These are phyloP conservation scores for Sardina pilchardus DNA, from an alignment of 2,113 vertebrate species.

Conservation along the genomic window DNA sequence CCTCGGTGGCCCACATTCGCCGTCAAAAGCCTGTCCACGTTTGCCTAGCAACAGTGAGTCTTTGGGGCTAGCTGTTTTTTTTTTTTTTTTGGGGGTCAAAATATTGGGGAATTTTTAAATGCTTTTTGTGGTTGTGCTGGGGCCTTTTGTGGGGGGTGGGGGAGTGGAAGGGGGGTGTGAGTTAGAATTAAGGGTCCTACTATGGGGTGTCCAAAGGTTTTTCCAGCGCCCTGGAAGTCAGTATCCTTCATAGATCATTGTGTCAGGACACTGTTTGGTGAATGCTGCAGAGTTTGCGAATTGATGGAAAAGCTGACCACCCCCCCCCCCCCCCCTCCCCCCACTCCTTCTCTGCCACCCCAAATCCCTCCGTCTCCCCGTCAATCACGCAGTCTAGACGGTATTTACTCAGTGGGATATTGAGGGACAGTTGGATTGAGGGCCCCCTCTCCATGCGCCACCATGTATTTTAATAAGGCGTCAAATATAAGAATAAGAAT, in stretches of 20 bases:
- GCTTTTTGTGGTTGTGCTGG: neutral
- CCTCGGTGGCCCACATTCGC: neutral
- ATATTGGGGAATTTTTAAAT: neutral
- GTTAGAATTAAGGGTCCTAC: neutral
- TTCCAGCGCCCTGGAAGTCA: neutral
- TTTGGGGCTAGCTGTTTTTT: neutral
- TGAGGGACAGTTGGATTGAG: constrained; percentile 44
- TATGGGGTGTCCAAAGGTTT: neutral
- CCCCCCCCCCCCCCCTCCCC: neutral
- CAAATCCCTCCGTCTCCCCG: constrained; percentile 30
- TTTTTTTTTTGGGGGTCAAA: neutral
- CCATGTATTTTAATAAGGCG: constrained; percentile 48
- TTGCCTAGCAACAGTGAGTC: neutral
- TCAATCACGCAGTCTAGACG: constrained; percentile 49
- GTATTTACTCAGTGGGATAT: constrained; percentile 53
- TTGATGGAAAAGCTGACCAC: neutral
- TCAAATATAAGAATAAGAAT: constrained; percentile 55
- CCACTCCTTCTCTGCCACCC: neutral
- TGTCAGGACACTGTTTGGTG: neutral
- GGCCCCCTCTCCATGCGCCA: constrained; percentile 10
- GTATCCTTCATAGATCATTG: neutral
- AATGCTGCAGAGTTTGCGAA: neutral
- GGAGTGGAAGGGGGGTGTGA: neutral
- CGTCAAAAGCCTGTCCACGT: neutral
- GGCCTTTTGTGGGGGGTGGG: neutral